Base-by-base conservation (phyloP, 2,888 invertebrate species). In the Conops quadrifasciatus region DNA sequence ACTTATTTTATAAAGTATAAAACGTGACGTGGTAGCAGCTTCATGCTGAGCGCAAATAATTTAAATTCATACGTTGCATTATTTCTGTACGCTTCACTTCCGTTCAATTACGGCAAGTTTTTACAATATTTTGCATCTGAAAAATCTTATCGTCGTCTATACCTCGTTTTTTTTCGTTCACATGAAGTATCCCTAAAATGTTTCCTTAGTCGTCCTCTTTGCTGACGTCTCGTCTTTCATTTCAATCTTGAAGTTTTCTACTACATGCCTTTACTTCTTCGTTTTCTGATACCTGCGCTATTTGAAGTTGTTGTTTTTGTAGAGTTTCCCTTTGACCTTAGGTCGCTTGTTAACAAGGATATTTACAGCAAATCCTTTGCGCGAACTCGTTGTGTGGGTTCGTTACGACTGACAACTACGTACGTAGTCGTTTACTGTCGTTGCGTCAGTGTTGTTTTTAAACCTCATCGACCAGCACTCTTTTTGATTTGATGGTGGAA, bases 61-160 rank as follows among this genome's bases (percentile, higher is more conserved):
- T 67, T 67, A 67, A 56, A 56, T 67, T 67, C 58, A 67, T 67
- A 43, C 45, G 56, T 56, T 67, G 67, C 43, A 58, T 45, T 67
- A 36, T 36, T 36, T 36, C 56, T 67, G 26, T 58, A 67, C 67
- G 47, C 67, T 67, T 58, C 67, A 67, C 67, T 58, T 67, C 67
- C 67, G 67, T 58, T 58, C 67, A 67, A 67, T 67, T 67, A 67
- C 58, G 58, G 58, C 67, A 67, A 30, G 45, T 45, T 36, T 45
- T 53, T 16, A 16, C 49, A 47, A 26, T 30, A 49, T 47, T 49
- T 3, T 9, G 9, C 36, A 36, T 36, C 36, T 36, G 4, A 36
- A 36, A 36, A 36, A 36, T 36, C 36, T 53, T n/a, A 21, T 19
- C 24, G 53, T 49, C 24, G 53, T 21, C 9, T 1, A n/a, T 21